phyloP scores from a whole-genome alignment of 2,113 vertebrate species.

The Ailurus styani region DNA sequence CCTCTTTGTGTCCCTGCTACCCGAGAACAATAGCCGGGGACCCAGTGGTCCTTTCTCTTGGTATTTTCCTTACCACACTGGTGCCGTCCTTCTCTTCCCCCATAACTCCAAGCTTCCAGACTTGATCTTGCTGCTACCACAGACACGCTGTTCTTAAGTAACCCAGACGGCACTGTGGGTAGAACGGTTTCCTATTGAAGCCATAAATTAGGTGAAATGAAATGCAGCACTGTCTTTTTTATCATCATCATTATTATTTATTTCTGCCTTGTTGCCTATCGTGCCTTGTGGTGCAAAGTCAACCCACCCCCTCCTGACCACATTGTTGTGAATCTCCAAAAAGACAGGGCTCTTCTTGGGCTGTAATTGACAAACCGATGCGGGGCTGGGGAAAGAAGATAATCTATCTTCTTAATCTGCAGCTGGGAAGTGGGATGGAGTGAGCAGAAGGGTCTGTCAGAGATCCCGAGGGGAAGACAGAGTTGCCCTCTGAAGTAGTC shows the following conservation, averaged over 20 bases:
- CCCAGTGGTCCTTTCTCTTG: not conserved
- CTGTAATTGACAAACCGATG: not conserved
- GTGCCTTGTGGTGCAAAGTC: not conserved
- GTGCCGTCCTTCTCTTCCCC: not conserved
- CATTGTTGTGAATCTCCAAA: not conserved
- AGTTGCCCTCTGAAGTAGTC: not conserved
- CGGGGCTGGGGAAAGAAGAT: not conserved
- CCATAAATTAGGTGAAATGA: constrained; percentile 60
- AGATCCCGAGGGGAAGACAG: not conserved
- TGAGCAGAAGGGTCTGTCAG: not conserved
- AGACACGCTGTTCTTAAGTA: constrained; percentile 62
- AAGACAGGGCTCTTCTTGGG: not conserved
- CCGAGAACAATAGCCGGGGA: not conserved
- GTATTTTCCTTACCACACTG: not conserved
- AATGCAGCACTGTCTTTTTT: not conserved
- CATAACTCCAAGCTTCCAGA: not conserved
- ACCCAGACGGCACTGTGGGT: constrained; percentile 46
- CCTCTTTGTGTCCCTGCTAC: not conserved
- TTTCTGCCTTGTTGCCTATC: not conserved
- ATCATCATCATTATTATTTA: not conserved
- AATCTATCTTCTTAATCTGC: constrained; percentile 11
- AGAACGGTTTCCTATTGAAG: constrained; percentile 69
- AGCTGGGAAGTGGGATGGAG: not conserved
- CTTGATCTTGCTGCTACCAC: not conserved
- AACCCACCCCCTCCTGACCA: not conserved